Evolutionary conservation across 2,113 vertebrate genomes (phyloP).

Genomic region (Lonchura striata): DNA sequence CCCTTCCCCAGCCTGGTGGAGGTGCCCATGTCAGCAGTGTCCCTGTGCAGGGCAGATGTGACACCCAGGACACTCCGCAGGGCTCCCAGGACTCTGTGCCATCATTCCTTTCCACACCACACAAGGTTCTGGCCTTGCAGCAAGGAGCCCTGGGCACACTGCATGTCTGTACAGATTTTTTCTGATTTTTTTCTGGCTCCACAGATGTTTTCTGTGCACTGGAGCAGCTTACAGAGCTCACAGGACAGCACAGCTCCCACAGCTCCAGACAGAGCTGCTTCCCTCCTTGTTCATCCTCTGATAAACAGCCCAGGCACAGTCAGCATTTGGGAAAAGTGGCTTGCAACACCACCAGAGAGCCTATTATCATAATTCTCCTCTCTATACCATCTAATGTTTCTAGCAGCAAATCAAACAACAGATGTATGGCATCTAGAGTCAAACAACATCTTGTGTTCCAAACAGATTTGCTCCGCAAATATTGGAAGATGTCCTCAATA

Average conservation of each 20-base stretch:
- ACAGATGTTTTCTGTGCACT: background rate
- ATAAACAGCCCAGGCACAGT: background rate
- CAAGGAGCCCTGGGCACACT: background rate
- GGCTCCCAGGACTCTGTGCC: background rate
- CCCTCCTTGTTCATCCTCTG: background rate
- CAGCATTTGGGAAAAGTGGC: background rate
- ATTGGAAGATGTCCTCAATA: background rate
- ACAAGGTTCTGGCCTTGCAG: background rate
- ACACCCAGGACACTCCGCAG: too few relatives aligned
- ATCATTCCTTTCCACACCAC: background rate
- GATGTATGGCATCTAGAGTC: background rate
- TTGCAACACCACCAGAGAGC: background rate
- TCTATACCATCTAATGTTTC: background rate
- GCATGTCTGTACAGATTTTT: background rate
- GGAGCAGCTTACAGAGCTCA: background rate
- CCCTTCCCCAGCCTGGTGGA: background rate
- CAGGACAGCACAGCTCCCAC: background rate
- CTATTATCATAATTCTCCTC: background rate
- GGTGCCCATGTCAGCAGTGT: background rate
- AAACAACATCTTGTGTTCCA: background rate
- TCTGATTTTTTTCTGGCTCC: background rate
- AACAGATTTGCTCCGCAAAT: background rate
- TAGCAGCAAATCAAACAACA: constrained; percentile 1
- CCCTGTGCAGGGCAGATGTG: background rate
- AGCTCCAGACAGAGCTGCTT: background rate